phyloP scores from a whole-genome alignment of 2,888 invertebrate genomes.

The Drosophila meridionalis region DNA sequence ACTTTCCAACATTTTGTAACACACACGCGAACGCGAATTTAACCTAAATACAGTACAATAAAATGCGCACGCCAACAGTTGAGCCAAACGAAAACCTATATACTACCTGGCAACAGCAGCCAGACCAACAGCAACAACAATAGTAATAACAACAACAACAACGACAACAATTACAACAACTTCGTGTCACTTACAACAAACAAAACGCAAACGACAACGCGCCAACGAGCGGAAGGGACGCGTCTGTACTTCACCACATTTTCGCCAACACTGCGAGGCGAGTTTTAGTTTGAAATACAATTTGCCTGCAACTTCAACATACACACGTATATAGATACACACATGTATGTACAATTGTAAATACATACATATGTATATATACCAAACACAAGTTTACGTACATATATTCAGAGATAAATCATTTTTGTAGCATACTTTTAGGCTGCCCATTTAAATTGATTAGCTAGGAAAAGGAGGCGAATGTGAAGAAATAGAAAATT shows the following conservation, averaged over 20 bases:
- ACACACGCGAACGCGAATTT: constrained; percentile 79
- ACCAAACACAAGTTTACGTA: not conserved
- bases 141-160: constrained; percentile 12
- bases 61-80: constrained; percentile 60
- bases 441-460: constrained; percentile 11
- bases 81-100: constrained; percentile 44
- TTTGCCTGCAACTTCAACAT: constrained; percentile 53
- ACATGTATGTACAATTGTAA: not conserved
- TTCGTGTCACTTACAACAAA: constrained; percentile 53
- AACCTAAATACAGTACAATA: constrained; percentile 72
- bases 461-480: not conserved
- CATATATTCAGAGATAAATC: constrained; percentile 1
- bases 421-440: constrained; percentile 58
- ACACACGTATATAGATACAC: constrained; percentile 3
- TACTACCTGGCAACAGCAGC: constrained; percentile 52
- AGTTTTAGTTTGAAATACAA: constrained; percentile 58
- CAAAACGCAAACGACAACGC: constrained; percentile 52
- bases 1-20: constrained; percentile 79
- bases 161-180: constrained; percentile 6
- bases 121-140: constrained; percentile 21
- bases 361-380: not conserved
- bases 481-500: not conserved
- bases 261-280: constrained; percentile 73
- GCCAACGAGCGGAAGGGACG: constrained; percentile 59
- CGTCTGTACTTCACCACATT: constrained; percentile 77